A percentile compares a stretch with the other conserved stretches of the same genome.
phyloP scores from a whole-genome alignment of 2,888 invertebrate species.

The Podotricha telesiphe region DNA sequence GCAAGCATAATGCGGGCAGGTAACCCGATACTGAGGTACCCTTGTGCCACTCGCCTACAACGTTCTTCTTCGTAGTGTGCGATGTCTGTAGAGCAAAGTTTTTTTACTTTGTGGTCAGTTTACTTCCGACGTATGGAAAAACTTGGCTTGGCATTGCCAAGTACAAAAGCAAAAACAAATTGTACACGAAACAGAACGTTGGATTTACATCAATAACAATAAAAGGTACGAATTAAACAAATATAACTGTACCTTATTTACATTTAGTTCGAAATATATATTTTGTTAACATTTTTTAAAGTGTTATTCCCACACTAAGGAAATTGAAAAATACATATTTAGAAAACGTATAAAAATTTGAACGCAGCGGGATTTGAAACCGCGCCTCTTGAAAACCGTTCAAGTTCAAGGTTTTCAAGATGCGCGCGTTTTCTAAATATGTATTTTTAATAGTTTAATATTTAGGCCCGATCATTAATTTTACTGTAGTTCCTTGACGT shows the following conservation, averaged over 20 bases:
- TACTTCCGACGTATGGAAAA: constrained; percentile 35
- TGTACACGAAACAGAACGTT: neutral
- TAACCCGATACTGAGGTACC: constrained; percentile 45
- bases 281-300: no score
- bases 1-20: constrained; percentile 57
- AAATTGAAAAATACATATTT: no score
- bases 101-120: constrained; percentile 41
- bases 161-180: neutral
- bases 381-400: no score
- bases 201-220: neutral
- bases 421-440: no score
- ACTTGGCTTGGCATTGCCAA: constrained; percentile 17
- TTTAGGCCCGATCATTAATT: neutral
- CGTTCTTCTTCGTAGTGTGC: constrained; percentile 35
- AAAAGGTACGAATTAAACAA: neutral
- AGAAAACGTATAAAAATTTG: no score
- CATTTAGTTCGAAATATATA: no score
- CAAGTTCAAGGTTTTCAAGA: no score
- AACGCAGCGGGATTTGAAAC: no score
- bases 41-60: constrained; percentile 42
- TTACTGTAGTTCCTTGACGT: neutral
- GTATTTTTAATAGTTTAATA: neutral
- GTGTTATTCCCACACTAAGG: no score
- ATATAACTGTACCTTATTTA: no score
- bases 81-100: constrained; percentile 38